Evolutionary conservation across 2,797 vertebrate genomes (phyloP), one percentile per base, ranked within the genome.

Genomic region (Eulemur albifrons): DNA sequence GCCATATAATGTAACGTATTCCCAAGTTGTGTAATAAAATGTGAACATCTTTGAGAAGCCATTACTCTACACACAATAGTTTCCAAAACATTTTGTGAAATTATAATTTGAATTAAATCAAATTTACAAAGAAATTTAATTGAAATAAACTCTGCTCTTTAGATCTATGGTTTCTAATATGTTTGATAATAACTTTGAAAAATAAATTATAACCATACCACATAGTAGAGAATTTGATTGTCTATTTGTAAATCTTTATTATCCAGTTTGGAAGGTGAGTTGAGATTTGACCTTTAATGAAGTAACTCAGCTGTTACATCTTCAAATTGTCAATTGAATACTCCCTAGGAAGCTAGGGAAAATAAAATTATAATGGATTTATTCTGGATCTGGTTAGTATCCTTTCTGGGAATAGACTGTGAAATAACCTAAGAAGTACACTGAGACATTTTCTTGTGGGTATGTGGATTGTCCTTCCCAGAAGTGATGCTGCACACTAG

Each of bases 381-480:
- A 96, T 81, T 94, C 43, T 92, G 90, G 5, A 21, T 75, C 86
- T 84, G 80, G 52, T 86, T 96, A 91, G 85, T 90, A 48, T 61
- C 81, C 43, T 83, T 97, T 97, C 95, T 80, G 84, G 94, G 96
- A 96, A 96, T 13, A 89, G 81, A 59, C 40, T 93, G 95, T 93
- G 90, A 77, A 96, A 59, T 81, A 93, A 95, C 43, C 73, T 90
- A 75, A 54, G 92, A 95, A 97, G 86, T 50, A 32, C 88, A 79
- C 13, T 12, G 57, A 87, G 92, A 94, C 86, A 61, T 96, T 79
- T 96, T 13, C 77, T 72, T 97, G 97, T 94, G 92, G 92, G 70
- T 76, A 23, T 96, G 92, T n/a, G 93, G 94, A 88, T 86, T 90
- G 84, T 30, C 72, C 73, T 97, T 98, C 94, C 94, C 90, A 93